phyloP scores from a whole-genome alignment of 2,113 vertebrate genomes.

The Beaufortia kweichowensis region DNA sequence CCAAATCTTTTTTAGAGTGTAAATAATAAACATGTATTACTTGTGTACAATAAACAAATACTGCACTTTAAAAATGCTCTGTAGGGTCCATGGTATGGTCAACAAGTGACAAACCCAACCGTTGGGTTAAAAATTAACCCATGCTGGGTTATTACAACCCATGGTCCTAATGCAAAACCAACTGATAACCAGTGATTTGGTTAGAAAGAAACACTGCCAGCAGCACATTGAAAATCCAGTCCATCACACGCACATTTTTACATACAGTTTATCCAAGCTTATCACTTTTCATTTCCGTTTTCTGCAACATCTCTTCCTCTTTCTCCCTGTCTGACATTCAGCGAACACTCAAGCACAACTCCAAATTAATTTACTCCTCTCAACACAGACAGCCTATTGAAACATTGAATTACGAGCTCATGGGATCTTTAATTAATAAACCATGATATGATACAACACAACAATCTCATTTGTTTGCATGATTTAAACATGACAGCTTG shows the following conservation, averaged over 20 bases:
- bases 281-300: conserved; percentile 61
- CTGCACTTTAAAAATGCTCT: too few species aligned
- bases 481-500: neutral
- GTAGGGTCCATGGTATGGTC: too few species aligned
- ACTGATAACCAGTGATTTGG: too few species aligned
- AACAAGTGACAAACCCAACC: too few species aligned
- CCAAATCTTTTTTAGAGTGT: too few species aligned
- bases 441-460: neutral
- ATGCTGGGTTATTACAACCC: too few species aligned
- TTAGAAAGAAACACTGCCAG: too few species aligned
- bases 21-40: too few species aligned
- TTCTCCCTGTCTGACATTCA: conserved; percentile 38
- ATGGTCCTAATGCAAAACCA: too few species aligned
- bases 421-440: conserved; percentile 7
- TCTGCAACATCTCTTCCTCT: conserved; percentile 10
- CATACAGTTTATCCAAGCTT: conserved; percentile 56
- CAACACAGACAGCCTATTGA: conserved; percentile 56
- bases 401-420: conserved; percentile 51
- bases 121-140: too few species aligned
- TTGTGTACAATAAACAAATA: too few species aligned
- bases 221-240: too few species aligned
- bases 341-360: conserved; percentile 53
- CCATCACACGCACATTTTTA: neutral
- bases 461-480: neutral
- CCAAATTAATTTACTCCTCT: conserved; percentile 73